phyloP scores from a whole-genome alignment of 2,888 invertebrate species.

The Lottia scabra region DNA sequence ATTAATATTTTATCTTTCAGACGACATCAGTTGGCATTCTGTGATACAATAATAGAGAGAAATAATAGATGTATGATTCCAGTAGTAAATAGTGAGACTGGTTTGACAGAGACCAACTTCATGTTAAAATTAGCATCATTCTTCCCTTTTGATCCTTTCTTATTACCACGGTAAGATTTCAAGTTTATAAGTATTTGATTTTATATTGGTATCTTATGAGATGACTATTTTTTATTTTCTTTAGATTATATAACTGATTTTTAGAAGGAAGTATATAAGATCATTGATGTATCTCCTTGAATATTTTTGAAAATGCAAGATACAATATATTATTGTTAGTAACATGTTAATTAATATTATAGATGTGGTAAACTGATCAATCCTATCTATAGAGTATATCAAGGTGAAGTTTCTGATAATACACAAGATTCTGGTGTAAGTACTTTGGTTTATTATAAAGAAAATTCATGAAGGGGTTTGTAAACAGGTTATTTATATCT shows the following conservation, averaged over 20 bases:
- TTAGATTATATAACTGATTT: too few species aligned
- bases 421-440: constrained; percentile 27
- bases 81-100: constrained; percentile 23
- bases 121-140: constrained; percentile 76
- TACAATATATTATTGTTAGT: too few species aligned
- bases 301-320: too few species aligned
- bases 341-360: constrained; percentile 14
- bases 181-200: too few species aligned
- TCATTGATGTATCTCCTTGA: too few species aligned
- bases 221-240: too few species aligned
- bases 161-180: constrained; percentile 75
- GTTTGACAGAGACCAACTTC: constrained; percentile 42
- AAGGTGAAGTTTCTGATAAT: constrained; percentile 39
- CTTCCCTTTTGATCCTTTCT: constrained; percentile 93
- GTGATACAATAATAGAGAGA: constrained; percentile 88
- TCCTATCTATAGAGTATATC: constrained; percentile 52
- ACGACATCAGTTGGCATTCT: constrained; percentile 89
- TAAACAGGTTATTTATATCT: too few species aligned
- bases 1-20: constrained; percentile 55
- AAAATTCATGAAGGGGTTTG: too few species aligned
- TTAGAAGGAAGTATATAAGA: too few species aligned
- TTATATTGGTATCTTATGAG: too few species aligned
- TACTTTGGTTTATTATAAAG: too few species aligned
- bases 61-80: constrained; percentile 73
- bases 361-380: constrained; percentile 51